These are phyloP conservation scores for Xenops minutus DNA, from an alignment of 2,797 vertebrate genomes.

Conservation along the genomic window DNA sequence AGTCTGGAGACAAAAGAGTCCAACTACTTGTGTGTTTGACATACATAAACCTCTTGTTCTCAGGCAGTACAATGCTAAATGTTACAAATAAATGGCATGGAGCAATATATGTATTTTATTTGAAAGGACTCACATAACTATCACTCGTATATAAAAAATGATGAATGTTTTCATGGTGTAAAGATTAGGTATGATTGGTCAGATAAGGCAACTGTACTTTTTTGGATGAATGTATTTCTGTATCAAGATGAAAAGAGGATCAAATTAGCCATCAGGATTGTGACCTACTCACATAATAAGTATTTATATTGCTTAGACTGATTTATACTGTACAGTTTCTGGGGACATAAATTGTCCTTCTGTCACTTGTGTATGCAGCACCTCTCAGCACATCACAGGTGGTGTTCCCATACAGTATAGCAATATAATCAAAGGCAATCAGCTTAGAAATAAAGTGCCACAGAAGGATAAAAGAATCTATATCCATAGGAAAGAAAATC, in stretches of 20 bases:
- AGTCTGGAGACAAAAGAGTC: background rate
- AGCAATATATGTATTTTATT: background rate
- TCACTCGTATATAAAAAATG: background rate
- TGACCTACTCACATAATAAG: background rate
- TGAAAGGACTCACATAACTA: background rate
- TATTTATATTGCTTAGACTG: background rate
- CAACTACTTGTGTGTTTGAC: background rate
- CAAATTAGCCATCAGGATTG: background rate
- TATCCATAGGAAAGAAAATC: background rate
- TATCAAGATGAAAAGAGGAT: background rate
- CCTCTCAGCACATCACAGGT: background rate
- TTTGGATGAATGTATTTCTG: background rate
- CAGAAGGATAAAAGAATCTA: background rate
- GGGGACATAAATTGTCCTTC: background rate
- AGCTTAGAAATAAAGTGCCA: background rate
- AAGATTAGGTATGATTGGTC: background rate
- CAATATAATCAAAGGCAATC: background rate
- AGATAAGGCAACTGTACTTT: background rate
- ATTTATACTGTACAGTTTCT: background rate
- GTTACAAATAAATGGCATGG: background rate
- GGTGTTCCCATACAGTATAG: background rate
- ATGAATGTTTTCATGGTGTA: background rate
- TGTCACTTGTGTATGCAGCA: background rate
- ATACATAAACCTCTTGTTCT: background rate
- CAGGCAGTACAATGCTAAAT: background rate